Percentiles rank a stretch among this genome's conserved stretches.
Evolutionary conservation across 2,113 vertebrate genomes (phyloP).

Genomic region (human (Homo sapiens)): DNA sequence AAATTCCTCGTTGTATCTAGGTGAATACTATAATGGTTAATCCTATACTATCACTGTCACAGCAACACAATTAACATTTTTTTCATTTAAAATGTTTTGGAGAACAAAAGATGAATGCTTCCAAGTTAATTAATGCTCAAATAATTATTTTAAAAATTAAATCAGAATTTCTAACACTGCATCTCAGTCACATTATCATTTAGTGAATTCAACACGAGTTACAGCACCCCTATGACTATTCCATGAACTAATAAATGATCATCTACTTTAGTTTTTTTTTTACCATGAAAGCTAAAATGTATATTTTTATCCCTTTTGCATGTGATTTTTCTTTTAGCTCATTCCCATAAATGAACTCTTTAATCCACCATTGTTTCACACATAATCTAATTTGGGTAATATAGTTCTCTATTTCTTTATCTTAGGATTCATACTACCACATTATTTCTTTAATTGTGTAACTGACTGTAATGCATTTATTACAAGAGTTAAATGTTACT

Average conservation of each 20-base stretch:
- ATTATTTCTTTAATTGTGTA: slow-evolving; percentile 43
- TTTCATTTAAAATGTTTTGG: slow-evolving; percentile 19
- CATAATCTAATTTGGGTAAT: slow-evolving; percentile 26
- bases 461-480: slow-evolving; percentile 30
- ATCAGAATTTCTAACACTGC: slow-evolving; percentile 40
- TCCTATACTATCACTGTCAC: slow-evolving; percentile 23
- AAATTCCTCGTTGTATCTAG: slow-evolving; percentile 32
- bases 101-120: slow-evolving; percentile 38
- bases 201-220: slow-evolving; percentile 51
- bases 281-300: slow-evolving; percentile 53
- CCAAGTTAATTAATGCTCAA: not conserved
- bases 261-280: slow-evolving; percentile 49
- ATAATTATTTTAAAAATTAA: slow-evolving; percentile 56
- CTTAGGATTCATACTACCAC: not conserved
- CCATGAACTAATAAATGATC: slow-evolving; percentile 47
- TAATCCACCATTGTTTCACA: slow-evolving; percentile 16
- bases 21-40: slow-evolving; percentile 28
- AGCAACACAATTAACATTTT: slow-evolving; percentile 57
- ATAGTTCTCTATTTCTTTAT: slow-evolving; percentile 37
- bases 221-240: slow-evolving; percentile 18
- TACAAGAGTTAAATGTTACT: slow-evolving; percentile 9
- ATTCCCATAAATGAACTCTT: slow-evolving; percentile 44
- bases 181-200: slow-evolving; percentile 46
- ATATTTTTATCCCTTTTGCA: slow-evolving; percentile 6
- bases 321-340: slow-evolving; percentile 25